A percentile compares a stretch with the other conserved stretches of the same genome.
These are phyloP conservation scores for Drosophila kepulauana DNA, from an alignment of 1,140 invertebrate genomes.

Conservation along the genomic window DNA sequence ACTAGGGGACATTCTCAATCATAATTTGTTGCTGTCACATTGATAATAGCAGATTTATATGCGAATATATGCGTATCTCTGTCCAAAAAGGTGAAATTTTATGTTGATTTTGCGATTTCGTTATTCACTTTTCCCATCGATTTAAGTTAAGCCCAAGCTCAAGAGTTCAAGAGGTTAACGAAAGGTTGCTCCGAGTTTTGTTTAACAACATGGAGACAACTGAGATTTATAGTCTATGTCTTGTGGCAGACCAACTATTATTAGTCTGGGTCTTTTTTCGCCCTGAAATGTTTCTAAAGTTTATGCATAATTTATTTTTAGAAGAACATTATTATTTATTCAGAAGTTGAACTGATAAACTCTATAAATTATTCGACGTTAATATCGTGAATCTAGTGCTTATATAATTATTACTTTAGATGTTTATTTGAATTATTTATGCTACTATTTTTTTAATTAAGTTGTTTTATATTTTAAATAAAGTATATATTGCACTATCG, in stretches of 20 bases:
- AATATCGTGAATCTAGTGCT: too few relatives aligned
- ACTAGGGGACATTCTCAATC: constrained; percentile 70
- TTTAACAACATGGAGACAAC: not conserved
- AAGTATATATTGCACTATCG: too few relatives aligned
- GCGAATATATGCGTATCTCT: constrained; percentile 72
- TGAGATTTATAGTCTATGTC: not conserved
- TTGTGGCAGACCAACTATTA: not conserved
- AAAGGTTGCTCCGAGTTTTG: not conserved
- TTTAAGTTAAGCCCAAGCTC: constrained; percentile 48
- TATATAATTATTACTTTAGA: too few relatives aligned
- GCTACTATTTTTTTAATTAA: too few relatives aligned
- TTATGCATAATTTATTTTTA: not conserved
- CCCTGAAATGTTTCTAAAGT: not conserved
- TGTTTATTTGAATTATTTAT: too few relatives aligned
- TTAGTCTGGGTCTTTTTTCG: not conserved
- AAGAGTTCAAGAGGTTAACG: constrained; percentile 15
- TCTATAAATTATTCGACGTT: too few relatives aligned
- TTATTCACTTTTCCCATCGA: constrained; percentile 21
- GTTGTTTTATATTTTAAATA: too few relatives aligned
- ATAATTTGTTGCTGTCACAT: constrained; percentile 82
- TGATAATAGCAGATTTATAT: constrained; percentile 81
- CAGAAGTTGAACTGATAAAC: too few relatives aligned
- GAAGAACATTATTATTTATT: too few relatives aligned
- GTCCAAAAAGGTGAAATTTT: constrained; percentile 59
- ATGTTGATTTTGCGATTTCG: constrained; percentile 48